phyloP scores from a whole-genome alignment of 2,888 invertebrate genomes.

The Pristionchus arcanus region DNA sequence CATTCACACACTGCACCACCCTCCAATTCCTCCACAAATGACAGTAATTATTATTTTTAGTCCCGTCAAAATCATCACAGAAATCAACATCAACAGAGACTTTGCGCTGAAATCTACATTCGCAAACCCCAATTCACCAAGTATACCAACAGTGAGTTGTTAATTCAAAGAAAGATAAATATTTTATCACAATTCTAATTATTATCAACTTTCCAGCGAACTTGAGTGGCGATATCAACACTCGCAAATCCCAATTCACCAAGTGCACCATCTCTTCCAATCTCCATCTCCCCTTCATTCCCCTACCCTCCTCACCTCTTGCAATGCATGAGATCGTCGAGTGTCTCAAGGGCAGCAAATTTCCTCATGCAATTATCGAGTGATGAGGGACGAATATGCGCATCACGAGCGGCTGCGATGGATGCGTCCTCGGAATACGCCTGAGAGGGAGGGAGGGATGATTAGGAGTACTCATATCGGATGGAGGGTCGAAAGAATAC shows the following conservation, averaged over 20 bases:
- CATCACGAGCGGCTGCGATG: constrained; percentile 85
- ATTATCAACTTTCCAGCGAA: no score
- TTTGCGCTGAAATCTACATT: no score
- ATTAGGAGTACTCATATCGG: no score
- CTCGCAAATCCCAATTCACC: neutral
- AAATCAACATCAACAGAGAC: no score
- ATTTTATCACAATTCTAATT: no score
- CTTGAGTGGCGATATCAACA: no score
- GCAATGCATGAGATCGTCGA: constrained; percentile 81
- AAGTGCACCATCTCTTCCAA: neutral
- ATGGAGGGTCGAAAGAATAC: no score
- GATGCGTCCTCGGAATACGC: constrained; percentile 88
- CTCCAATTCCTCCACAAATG: neutral
- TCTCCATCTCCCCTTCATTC: neutral
- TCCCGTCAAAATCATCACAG: no score
- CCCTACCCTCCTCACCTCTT: constrained; percentile 58
- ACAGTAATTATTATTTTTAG: no score
- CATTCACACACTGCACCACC: neutral
- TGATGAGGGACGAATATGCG: constrained; percentile 89
- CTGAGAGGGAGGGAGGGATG: constrained; percentile 80
- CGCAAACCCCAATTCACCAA: no score
- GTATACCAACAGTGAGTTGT: no score
- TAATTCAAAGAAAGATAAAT: no score
- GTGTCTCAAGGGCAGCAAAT: constrained; percentile 86
- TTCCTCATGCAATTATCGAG: constrained; percentile 87